These are phyloP conservation scores for Drosophila virilis DNA, from an alignment of 1,140 invertebrate species.

Conservation along the genomic window DNA sequence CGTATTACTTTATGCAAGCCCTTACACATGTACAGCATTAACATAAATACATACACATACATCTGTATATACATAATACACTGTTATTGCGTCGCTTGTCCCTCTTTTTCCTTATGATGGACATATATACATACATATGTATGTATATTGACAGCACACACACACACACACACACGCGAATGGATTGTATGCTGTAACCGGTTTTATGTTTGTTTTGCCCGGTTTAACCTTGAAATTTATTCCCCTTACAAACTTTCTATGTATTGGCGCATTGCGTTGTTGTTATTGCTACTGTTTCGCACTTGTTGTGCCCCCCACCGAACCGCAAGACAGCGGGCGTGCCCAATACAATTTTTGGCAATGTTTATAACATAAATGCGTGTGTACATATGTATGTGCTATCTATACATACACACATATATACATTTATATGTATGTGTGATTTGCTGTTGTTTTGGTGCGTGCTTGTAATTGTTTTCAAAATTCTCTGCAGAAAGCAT, in stretches of 20 bases:
- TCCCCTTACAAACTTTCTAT: constrained; percentile 76
- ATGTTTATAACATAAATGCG: constrained; percentile 17
- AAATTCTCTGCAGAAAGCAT: constrained; percentile 48
- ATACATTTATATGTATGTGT: not conserved
- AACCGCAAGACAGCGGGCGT: not conserved
- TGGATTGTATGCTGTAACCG: constrained; percentile 68
- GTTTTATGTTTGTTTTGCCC: constrained; percentile 83
- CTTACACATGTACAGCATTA: constrained; percentile 1
- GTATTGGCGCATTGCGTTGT: constrained; percentile 63
- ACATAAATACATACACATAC: constrained; percentile 3
- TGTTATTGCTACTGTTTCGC: constrained; percentile 52
- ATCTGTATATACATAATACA: constrained; percentile 7
- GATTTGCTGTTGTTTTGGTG: constrained; percentile 25
- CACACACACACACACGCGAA: not conserved
- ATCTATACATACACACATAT: not conserved
- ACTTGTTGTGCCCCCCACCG: constrained; percentile 63
- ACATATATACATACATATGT: constrained; percentile 10
- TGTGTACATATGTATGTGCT: not conserved
- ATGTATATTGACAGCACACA: not conserved
- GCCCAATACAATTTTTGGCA: constrained; percentile 10
- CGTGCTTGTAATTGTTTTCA: constrained; percentile 30
- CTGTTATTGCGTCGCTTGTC: constrained; percentile 32
- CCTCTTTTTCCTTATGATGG: constrained; percentile 23
- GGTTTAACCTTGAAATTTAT: constrained; percentile 80
- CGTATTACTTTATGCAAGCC: not conserved